Conservation (phyloP, 92 coral and sea anemone species). For the Porites evermanni region DNA sequence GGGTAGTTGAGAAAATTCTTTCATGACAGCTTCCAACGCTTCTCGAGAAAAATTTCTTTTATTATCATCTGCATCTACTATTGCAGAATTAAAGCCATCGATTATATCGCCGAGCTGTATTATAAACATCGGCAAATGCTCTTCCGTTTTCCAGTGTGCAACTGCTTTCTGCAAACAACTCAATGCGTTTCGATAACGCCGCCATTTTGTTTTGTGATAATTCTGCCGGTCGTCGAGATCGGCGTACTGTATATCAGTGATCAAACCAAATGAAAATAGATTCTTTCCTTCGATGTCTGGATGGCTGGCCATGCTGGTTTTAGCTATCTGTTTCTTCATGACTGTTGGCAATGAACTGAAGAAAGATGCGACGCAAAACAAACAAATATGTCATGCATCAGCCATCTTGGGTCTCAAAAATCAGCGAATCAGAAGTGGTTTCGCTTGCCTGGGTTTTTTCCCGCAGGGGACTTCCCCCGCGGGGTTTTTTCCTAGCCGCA, state of each 20-base stretch:
- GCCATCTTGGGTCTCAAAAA: neutral
- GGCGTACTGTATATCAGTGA: slow-evolving; percentile 81
- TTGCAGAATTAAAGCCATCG: slow-evolving; percentile 62
- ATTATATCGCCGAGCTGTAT: slow-evolving; percentile 83
- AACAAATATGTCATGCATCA: neutral
- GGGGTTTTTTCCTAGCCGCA: no score
- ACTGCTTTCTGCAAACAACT: slow-evolving; percentile 59
- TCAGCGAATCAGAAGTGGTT: neutral
- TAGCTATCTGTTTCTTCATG: neutral
- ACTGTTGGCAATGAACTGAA: neutral
- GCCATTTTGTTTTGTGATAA: slow-evolving; percentile 49
- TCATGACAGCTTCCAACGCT: slow-evolving; percentile 63
- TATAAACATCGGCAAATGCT: slow-evolving; percentile 49
- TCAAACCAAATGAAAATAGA: slow-evolving; percentile 70
- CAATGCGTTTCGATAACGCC: slow-evolving; percentile 70
- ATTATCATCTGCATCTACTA: neutral
- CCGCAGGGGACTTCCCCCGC: no score
- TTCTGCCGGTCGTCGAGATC: slow-evolving; percentile 63
- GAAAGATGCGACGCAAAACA: neutral
- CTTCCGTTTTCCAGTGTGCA: slow-evolving; percentile 62
- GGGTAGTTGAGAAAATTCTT: slow-evolving; percentile 66
- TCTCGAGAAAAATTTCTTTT: slow-evolving; percentile 36
- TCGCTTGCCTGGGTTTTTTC: no score
- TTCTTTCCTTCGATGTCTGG: neutral
- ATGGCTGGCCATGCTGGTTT: neutral